These are phyloP conservation scores for Pogonocichla stellata DNA, from an alignment of 2,113 vertebrate species.

Conservation along the genomic window DNA sequence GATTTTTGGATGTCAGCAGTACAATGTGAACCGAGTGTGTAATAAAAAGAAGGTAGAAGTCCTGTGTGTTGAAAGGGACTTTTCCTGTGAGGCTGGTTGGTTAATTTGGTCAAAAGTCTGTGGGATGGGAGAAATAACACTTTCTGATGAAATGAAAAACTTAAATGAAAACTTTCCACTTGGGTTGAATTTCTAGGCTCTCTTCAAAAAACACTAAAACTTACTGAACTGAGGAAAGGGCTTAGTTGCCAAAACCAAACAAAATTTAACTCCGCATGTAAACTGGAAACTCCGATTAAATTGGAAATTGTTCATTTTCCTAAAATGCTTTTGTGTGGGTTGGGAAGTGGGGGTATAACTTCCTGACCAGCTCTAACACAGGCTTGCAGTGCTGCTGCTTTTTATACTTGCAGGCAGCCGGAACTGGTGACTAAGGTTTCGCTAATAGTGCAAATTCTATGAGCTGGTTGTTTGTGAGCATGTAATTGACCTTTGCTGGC, in stretches of 20 bases:
- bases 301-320: constrained; percentile 55
- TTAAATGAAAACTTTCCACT: constrained; percentile 27
- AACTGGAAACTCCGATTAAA: constrained; percentile 44
- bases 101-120: constrained; percentile 19
- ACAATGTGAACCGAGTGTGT: background rate
- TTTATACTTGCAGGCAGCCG: constrained; percentile 24
- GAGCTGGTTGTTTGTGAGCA: constrained; percentile 38
- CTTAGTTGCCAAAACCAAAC: constrained; percentile 1
- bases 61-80: background rate
- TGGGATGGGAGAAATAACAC: background rate
- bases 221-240: background rate
- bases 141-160: constrained; percentile 15
- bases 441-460: constrained; percentile 27
- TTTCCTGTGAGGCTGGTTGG: background rate
- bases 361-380: constrained; percentile 14
- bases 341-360: constrained; percentile 52
- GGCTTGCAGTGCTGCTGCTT: background rate
- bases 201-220: constrained; percentile 24
- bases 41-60: background rate
- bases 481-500: constrained; percentile 42
- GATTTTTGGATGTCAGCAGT: background rate
- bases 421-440: constrained; percentile 60
- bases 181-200: constrained; percentile 13
- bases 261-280: constrained; percentile 8
- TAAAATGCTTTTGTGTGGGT: constrained; percentile 53